phyloP scores from a whole-genome alignment of 2,888 invertebrate species.

The Drymonia ruficornis region DNA sequence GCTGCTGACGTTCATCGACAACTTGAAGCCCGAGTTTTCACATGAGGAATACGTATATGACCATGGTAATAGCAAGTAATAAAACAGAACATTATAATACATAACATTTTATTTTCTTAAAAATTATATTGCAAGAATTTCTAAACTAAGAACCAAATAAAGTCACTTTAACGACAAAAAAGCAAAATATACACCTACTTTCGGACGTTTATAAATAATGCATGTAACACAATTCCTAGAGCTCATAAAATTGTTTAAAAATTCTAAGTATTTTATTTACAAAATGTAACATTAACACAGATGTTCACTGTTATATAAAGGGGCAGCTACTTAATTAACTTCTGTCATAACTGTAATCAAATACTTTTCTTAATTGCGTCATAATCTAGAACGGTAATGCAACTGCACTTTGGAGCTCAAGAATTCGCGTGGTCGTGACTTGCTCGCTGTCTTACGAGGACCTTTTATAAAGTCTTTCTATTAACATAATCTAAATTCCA shows the following conservation, averaged over 20 bases:
- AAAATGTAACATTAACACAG: conserved; percentile 74
- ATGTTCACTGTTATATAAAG: conserved; percentile 74
- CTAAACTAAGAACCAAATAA: no score
- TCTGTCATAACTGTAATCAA: conserved; percentile 56
- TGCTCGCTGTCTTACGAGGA: background rate
- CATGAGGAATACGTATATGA: background rate
- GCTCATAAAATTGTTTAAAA: conserved; percentile 27
- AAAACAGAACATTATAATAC: no score
- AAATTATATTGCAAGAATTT: no score
- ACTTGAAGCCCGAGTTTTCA: background rate
- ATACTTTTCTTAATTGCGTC: conserved; percentile 44
- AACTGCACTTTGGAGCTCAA: conserved; percentile 20
- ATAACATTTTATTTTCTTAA: no score
- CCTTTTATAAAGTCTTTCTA: background rate
- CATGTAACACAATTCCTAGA: conserved; percentile 26
- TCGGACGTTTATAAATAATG: conserved; percentile 16
- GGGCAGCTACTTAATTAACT: conserved; percentile 57
- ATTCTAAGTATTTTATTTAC: conserved; percentile 47
- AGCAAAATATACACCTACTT: background rate
- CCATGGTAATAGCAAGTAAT: no score
- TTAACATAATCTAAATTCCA: background rate
- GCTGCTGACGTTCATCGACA: background rate
- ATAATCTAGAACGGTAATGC: conserved; percentile 29
- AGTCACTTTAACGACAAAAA: no score
- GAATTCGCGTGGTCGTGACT: background rate